Conservation (phyloP, 2,113 vertebrate genomes). For the Urocitellus parryii region DNA sequence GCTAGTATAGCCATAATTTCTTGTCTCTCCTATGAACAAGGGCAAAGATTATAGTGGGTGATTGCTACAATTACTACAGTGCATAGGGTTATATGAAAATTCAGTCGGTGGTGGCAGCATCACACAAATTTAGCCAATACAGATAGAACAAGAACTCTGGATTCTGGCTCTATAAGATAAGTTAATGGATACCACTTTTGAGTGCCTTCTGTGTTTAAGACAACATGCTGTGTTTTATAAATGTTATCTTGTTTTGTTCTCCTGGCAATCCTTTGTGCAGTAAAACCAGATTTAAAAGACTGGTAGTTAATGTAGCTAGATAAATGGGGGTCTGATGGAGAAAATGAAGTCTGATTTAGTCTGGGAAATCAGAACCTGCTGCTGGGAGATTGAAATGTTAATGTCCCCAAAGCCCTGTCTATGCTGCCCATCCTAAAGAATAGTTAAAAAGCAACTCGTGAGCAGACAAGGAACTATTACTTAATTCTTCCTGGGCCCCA, state of each 20-base stretch:
- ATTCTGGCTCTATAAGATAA: background rate
- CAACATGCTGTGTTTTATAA: background rate
- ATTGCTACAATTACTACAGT: background rate
- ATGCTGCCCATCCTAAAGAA: no score
- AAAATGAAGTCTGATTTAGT: no score
- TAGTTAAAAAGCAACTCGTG: no score
- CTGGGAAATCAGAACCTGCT: no score
- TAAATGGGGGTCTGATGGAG: no score
- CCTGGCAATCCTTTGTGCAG: background rate
- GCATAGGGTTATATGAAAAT: background rate
- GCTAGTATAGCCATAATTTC: background rate
- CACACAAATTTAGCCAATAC: background rate
- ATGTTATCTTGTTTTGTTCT: background rate
- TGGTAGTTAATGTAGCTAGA: no score
- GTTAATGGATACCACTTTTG: background rate
- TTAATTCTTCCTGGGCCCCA: no score
- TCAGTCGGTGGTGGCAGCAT: background rate
- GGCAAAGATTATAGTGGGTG: background rate
- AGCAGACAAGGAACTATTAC: no score
- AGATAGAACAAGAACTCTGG: background rate
- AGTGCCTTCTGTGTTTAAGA: background rate
- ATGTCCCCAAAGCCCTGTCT: no score
- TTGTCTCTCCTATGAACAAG: conserved; percentile 28
- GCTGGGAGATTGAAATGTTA: no score
- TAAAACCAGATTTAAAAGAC: no score